Conservation (phyloP, 1,140 invertebrate species). For the Caenorhabditis briggsae region DNA sequence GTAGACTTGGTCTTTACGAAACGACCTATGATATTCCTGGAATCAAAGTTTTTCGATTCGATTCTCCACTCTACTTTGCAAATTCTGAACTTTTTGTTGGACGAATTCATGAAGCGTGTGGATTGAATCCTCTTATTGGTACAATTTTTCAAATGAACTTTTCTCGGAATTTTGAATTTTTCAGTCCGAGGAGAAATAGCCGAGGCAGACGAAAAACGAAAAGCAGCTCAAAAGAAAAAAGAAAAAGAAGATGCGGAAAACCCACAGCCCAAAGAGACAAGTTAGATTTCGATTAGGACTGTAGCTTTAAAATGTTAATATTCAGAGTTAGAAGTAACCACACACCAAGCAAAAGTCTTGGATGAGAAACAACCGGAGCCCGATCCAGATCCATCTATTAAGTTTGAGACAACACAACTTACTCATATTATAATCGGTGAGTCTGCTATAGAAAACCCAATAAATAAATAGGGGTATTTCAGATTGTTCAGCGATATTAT, state of each 20-base stretch:
- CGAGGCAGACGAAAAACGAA: constrained; percentile 16
- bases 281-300: constrained; percentile 8
- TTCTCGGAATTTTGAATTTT: constrained; percentile 63
- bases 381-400: constrained; percentile 4
- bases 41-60: constrained; percentile 79
- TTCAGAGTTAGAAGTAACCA: constrained; percentile 17
- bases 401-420: constrained; percentile 51
- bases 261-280: constrained; percentile 71
- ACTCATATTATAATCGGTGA: constrained; percentile 74
- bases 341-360: constrained; percentile 23
- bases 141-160: no score
- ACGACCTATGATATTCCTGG: constrained; percentile 77
- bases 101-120: constrained; percentile 63
- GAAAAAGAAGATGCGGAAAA: constrained; percentile 75
- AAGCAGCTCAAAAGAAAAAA: constrained; percentile 63
- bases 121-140: constrained; percentile 71
- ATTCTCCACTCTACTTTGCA: constrained; percentile 80
- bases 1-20: constrained; percentile 68
- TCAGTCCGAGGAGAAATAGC: constrained; percentile 72
- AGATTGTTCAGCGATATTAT: constrained; percentile 79
- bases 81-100: constrained; percentile 79
- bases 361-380: constrained; percentile 48
- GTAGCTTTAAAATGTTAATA: neutral
- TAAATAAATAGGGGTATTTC: constrained; percentile 66
- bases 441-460: neutral